Base-by-base conservation (phyloP, 2,888 invertebrate species). In the Choristoneura rosaceana region DNA sequence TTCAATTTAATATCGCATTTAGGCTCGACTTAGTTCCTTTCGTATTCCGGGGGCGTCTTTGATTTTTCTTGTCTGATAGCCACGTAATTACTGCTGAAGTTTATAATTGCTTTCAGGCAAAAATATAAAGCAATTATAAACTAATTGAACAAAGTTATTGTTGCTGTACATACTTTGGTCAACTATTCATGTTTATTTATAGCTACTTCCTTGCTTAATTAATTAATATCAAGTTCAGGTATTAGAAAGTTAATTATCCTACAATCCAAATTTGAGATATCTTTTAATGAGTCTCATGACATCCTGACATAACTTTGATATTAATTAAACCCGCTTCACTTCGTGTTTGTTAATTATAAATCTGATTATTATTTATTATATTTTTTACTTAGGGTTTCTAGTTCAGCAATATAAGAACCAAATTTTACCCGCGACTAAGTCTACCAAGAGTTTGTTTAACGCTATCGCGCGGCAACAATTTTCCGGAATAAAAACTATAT, bases 1-100 rank as follows among this genome's bases (percentile, higher is more conserved):
- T 62, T 61, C 55, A 55, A 55, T 62, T 70, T 59, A 58, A 62
- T 71, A 55, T 59, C 14, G 43, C 43, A 55, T 55, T 66, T 34
- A 43, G 38, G 3, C 12, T 43, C 43, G 9, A 55, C 55, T 52
- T 25, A 55, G 12, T 25, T 17, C 55, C 55, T 25, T 55, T 55
- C 55, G 25, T 55, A 25, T 55, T 25, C 55, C 8, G 25, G 61
- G 41, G 10, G 33, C 15, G n/a, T 12, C n/a, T 68, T 25, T 10
- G 25, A 55, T 55, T 55, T 55, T 55, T 55, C 55, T 55, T 25
- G 10, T 1, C 14, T 14, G 55, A 55, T 55, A 55, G 25, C 25
- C 55, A 8, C 15, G 17, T 15, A 15, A 52, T 25, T 25, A 25
- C 17, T 12, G 4, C 25, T 55, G 12, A 55, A 55, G 55, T 25